phyloP scores from a whole-genome alignment of 1,140 invertebrate species.

The Drosophila suzukii region DNA sequence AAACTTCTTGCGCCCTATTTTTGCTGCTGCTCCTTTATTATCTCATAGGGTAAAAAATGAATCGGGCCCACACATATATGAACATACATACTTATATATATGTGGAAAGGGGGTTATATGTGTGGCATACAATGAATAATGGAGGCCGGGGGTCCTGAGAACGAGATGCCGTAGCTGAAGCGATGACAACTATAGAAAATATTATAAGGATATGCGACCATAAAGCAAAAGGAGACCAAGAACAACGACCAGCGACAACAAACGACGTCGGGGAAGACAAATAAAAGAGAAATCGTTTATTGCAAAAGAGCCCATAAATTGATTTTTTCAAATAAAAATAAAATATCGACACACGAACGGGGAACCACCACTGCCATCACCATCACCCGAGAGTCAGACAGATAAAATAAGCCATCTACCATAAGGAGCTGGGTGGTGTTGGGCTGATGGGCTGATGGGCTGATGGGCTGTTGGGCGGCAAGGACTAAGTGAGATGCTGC shows the following conservation, averaged over 20 bases:
- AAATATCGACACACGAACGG: conserved; percentile 65
- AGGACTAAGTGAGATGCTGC: conserved; percentile 46
- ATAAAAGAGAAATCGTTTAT: conserved; percentile 83
- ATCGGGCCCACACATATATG: conserved; percentile 14
- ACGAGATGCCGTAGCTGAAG: conserved; percentile 40
- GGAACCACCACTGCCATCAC: conserved; percentile 5
- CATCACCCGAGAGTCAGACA: conserved; percentile 27
- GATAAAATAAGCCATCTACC: conserved; percentile 76
- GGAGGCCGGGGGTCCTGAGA: conserved; percentile 20
- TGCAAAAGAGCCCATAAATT: conserved; percentile 81
- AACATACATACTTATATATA: background rate
- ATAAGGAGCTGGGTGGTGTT: conserved; percentile 20
- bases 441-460: background rate
- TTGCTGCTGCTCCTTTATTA: conserved; percentile 32
- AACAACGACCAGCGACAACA: conserved; percentile 15
- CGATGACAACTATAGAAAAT: conserved; percentile 82
- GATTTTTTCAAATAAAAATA: conserved; percentile 83
- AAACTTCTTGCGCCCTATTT: conserved; percentile 23
- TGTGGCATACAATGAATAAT: conserved; percentile 60
- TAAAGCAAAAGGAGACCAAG: conserved; percentile 63
- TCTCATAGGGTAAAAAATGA: conserved; percentile 42
- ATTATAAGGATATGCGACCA: conserved; percentile 80
- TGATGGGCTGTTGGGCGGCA: conserved; percentile 4
- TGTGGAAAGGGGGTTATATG: background rate
- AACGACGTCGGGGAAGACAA: conserved; percentile 57